A percentile compares a stretch with the other conserved stretches of the same genome.
These are phyloP conservation scores for Catocala fraxini DNA, from an alignment of 2,888 invertebrate genomes.

Conservation along the genomic window DNA sequence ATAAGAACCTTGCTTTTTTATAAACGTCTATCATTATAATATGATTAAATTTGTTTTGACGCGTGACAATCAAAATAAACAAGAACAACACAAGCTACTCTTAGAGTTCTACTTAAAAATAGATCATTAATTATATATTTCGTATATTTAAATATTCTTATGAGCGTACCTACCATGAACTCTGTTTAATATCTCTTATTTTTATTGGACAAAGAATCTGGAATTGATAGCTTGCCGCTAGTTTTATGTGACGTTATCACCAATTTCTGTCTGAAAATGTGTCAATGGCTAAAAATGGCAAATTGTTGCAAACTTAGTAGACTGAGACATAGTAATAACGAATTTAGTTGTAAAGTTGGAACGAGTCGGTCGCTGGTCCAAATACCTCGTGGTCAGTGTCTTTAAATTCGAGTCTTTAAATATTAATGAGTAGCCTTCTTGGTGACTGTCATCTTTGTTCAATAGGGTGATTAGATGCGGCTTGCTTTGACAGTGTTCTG, in stretches of 20 bases:
- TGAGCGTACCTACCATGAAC: no score
- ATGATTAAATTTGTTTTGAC: no score
- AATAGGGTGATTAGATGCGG: constrained; percentile 49
- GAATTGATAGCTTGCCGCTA: constrained; percentile 14
- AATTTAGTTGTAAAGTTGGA: constrained; percentile 27
- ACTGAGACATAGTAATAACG: constrained; percentile 11
- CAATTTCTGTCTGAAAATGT: constrained; percentile 13
- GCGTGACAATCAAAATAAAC: no score
- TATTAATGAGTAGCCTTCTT: constrained; percentile 35
- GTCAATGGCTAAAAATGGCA: constrained; percentile 22
- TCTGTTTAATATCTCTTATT: background rate
- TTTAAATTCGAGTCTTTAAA: constrained; percentile 34
- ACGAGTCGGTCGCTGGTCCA: constrained; percentile 19
- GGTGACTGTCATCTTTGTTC: constrained; percentile 28
- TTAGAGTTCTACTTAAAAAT: no score
- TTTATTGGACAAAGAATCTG: constrained; percentile 1
- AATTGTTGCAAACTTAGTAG: constrained; percentile 20
- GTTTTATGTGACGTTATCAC: constrained; percentile 21
- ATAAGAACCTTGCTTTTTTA: no score
- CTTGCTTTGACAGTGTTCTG: constrained; percentile 42
- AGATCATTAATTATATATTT: no score
- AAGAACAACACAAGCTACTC: no score
- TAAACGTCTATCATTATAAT: no score
- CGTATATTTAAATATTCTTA: no score
- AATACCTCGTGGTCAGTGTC: constrained; percentile 15